Conservation (phyloP, 1,140 invertebrate genomes). For the Reticulitermes speratus region DNA sequence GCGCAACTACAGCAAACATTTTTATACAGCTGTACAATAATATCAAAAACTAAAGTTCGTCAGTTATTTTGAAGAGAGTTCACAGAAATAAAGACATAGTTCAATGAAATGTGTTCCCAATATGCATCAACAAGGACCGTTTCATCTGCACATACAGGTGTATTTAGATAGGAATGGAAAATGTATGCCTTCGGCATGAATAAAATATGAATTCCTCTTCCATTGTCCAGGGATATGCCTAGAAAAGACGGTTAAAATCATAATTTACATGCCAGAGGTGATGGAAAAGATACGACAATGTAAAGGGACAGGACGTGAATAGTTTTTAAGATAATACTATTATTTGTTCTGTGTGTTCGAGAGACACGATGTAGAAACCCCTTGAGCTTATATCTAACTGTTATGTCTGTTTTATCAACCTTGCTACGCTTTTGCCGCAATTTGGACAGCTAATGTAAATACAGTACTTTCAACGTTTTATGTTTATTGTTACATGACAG, state of each 20-base stretch:
- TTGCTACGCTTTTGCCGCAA: background rate
- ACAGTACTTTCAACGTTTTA: background rate
- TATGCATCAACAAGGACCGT: background rate
- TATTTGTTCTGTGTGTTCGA: background rate
- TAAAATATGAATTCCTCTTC: background rate
- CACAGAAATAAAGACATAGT: background rate
- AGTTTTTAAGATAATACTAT: background rate
- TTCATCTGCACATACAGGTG: background rate
- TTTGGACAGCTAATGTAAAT: background rate
- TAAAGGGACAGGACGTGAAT: background rate
- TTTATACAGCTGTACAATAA: no score
- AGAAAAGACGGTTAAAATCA: background rate
- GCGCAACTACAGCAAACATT: no score
- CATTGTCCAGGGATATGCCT: background rate
- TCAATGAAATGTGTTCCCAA: background rate
- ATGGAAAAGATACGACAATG: background rate
- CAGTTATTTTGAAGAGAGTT: background rate
- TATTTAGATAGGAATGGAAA: background rate
- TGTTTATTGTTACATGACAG: background rate
- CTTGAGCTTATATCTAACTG: background rate
- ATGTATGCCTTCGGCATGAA: background rate
- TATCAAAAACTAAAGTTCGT: background rate
- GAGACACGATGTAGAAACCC: background rate
- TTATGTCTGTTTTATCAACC: background rate
- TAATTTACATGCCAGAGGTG: background rate